Evolutionary conservation across 2,888 invertebrate species (phyloP), one percentile per base, ranked within the genome.

Genomic region (Noctua janthe): DNA sequence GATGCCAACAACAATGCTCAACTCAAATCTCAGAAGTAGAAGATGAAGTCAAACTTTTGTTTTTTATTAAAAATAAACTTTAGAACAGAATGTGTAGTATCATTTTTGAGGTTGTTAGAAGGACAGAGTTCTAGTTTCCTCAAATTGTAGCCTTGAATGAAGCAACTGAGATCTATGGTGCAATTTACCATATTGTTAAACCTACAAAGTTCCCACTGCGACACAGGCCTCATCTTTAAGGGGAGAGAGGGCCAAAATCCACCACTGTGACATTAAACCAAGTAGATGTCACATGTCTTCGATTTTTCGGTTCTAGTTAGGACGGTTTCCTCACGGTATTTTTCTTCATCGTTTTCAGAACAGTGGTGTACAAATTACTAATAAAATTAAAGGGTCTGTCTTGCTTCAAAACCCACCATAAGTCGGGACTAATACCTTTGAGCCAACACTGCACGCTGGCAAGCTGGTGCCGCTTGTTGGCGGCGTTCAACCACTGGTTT

Each of bases 21-120:
- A 64, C 35, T 62, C 2, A 51, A 15, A 29, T 29, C 62, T 74
- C 47, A 51, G 47, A 39, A 76, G 39, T 81, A 77, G 43, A 76
- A 76, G 39, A 49, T 47, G 43, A 62, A 77, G 66, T 75, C 70
- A 83, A 54, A 74, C 39, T 62, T 69, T 67, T 87, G 81, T 86
- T 87, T 86, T 86, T 81, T 81, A 86, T 56, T 81, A 69, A 81
- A 69, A 84, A 87, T 84, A 78, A 84, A 81, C 20, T 56, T 74
- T 72, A 86, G 35, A 78, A 81, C 71, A 76, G 84, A 71, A 35
- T 76, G 23, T 54, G 67, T 72, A 10, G 78, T 81, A 74, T 86
- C 69, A 76, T 79, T 86, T 79, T 49, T 76, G n/a, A 13, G 5
- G 6, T 20, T 20, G 15, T 66, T 76, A 56, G 23, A 62, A 23